phyloP scores from a whole-genome alignment of 2,888 invertebrate genomes.

The Xanthorhoe spadicearia region DNA sequence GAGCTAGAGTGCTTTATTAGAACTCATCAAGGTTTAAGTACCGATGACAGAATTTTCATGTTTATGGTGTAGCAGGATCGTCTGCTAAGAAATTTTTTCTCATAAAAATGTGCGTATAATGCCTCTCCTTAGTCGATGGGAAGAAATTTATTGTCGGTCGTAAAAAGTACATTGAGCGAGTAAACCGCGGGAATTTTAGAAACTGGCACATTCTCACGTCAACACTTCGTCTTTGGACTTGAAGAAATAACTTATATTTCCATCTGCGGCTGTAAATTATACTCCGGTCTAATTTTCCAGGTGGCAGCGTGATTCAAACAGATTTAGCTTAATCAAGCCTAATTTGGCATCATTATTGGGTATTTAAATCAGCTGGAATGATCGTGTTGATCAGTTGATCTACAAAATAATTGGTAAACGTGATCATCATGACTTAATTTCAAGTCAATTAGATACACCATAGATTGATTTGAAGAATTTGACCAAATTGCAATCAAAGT shows the following conservation, averaged over 20 bases:
- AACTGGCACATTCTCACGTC: slow-evolving; percentile 61
- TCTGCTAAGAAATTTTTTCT: slow-evolving; percentile 60
- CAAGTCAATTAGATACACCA: neutral
- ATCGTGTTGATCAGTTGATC: neutral
- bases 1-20: neutral
- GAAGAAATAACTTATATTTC: slow-evolving; percentile 26
- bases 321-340: neutral
- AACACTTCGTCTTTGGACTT: slow-evolving; percentile 52
- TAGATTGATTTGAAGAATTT: too few relatives aligned
- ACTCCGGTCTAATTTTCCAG: slow-evolving; percentile 12
- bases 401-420: neutral
- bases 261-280: slow-evolving; percentile 15
- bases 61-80: slow-evolving; percentile 9
- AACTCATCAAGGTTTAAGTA: neutral
- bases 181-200: slow-evolving; percentile 61
- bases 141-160: slow-evolving; percentile 71
- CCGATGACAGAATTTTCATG: slow-evolving; percentile 14
- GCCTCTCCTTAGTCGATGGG: slow-evolving; percentile 66
- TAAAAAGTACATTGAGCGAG: slow-evolving; percentile 69
- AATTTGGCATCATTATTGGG: neutral
- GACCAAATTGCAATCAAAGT: neutral
- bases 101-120: slow-evolving; percentile 66
- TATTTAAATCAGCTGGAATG: neutral
- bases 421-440: neutral
- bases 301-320: neutral